Evolutionary conservation across 2,113 vertebrate species (phyloP), one percentile per base, ranked within the genome.

Genomic region (Sebastes fasciatus): DNA sequence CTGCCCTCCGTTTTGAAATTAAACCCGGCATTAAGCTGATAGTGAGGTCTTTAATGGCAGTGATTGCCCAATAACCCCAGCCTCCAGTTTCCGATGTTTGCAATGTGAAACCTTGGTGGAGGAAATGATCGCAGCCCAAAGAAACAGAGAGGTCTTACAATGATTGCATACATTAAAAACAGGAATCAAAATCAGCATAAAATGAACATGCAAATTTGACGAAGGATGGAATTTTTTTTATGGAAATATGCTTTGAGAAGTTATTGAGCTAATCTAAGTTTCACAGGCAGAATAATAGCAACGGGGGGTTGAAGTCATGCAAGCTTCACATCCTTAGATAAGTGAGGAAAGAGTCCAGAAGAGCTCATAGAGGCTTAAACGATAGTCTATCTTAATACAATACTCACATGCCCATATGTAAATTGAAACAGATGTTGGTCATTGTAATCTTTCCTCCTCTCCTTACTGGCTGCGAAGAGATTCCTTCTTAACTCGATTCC

Each of bases 1-100:
- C 79, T 89, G 80, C 82, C 91, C 88, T 95, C 94, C 95, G 95
- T 93, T 90, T 95, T 91, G 91, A 96, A 96, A 96, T 90, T 62
- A 87, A 42, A 88, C 85, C 89, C 73, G 43, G 86, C 90, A 93
- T 94, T 94, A 40, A 21, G 91, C 73, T 80, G 94, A 87, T 92
- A 94, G 94, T 86, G 87, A 92, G 88, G 91, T 88, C 51, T 79
- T 95, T 90, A 91, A 93, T 89, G 82, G 77, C 82, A 91, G 71
- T 86, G 57, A 91, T 94, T 92, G 83, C 79, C 84, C 86, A 74
- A 79, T 71, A 88, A 82, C 80, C 76, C 81, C 68, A 78, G 80
- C 55, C 84, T 89, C 78, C 72, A 75, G 62, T 91, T 79, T 85
- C 79, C 86, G 55, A 86, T 79, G 82, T 82, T 89, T 86, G 61